Percentiles rank a stretch among this genome's conserved stretches.
Evolutionary conservation across 2,888 invertebrate species (phyloP).

Genomic region (Artemia sp.): DNA sequence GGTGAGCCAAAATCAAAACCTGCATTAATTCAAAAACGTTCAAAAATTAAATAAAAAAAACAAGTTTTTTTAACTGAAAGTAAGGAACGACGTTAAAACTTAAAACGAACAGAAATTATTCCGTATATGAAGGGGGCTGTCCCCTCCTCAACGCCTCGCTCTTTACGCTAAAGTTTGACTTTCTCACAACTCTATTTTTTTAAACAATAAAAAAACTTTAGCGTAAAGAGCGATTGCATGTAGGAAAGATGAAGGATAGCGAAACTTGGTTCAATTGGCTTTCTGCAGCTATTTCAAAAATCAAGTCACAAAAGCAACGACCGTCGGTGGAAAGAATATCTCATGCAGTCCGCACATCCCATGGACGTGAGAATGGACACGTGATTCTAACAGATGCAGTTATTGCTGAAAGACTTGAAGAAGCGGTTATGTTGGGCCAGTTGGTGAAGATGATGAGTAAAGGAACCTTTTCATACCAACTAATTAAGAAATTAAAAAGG

Average conservation of each 20-base stretch:
- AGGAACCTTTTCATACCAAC: neutral
- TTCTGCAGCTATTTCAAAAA: constrained; percentile 77
- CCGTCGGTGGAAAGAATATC: constrained; percentile 83
- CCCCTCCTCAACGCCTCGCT: no score
- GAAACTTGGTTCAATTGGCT: constrained; percentile 62
- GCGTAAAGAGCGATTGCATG: no score
- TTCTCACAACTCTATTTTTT: no score
- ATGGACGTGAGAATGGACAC: constrained; percentile 40
- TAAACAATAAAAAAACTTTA: no score
- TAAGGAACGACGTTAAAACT: no score
- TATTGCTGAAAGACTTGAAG: constrained; percentile 66
- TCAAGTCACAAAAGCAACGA: constrained; percentile 82
- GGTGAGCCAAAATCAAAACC: no score
- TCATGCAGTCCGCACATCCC: constrained; percentile 76
- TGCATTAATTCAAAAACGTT: no score
- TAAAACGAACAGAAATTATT: no score
- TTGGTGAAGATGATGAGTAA: constrained; percentile 51
- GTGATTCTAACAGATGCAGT: constrained; percentile 56
- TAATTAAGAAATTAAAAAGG: constrained; percentile 24
- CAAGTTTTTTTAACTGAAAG: no score
- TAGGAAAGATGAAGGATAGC: neutral
- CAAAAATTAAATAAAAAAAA: no score
- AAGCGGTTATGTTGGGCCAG: constrained; percentile 63
- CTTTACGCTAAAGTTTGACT: no score
- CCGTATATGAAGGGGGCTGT: no score